A percentile compares a stretch with the other conserved stretches of the same genome.
Conservation (phyloP, 2,113 vertebrate species). For the Suncus etruscus region DNA sequence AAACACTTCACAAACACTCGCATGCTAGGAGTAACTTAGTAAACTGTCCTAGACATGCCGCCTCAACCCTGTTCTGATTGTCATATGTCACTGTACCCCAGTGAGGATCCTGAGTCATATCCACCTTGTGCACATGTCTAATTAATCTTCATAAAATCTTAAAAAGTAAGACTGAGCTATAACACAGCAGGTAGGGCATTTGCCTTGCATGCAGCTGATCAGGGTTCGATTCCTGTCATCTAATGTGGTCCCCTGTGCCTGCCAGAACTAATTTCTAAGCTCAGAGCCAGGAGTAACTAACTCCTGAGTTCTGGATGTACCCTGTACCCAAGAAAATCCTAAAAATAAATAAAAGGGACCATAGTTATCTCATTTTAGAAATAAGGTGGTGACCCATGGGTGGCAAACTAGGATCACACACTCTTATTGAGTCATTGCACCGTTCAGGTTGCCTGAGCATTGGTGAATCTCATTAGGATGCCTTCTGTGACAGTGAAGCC, state of each 20-base stretch:
- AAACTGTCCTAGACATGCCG: neutral
- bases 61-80: neutral
- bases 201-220: no score
- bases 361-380: constrained; percentile 53
- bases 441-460: neutral
- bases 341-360: constrained; percentile 1
- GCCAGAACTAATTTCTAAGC: no score
- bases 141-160: constrained; percentile 64
- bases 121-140: neutral
- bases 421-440: neutral
- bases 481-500: neutral
- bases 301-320: no score
- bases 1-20: neutral
- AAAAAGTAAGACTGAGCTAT: no score
- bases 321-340: no score
- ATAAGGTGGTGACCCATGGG: neutral
- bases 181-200: no score
- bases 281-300: no score
- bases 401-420: neutral
- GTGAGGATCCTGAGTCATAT: neutral
- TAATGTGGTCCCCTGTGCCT: no score
- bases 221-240: no score
- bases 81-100: neutral
- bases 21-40: neutral
- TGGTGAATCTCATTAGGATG: neutral